phyloP scores from a whole-genome alignment of 2,797 vertebrate species.

The Onychomys arenicola region DNA sequence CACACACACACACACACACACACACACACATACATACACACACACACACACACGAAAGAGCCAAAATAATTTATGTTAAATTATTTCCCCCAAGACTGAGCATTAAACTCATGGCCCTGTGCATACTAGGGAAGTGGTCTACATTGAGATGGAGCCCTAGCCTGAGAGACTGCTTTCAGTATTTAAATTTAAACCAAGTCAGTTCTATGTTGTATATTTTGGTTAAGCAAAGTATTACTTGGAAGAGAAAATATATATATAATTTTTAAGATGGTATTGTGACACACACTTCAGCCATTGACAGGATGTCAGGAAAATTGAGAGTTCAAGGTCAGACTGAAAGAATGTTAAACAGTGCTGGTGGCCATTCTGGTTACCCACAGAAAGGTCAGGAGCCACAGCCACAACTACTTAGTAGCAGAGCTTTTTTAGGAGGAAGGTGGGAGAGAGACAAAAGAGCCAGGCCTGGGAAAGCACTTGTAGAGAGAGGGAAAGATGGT shows the following conservation, averaged over 20 bases:
- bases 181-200: neutral
- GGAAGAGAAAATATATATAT: neutral
- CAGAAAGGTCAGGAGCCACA: too few relatives aligned
- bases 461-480: too few relatives aligned
- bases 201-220: neutral
- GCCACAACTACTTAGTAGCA: too few relatives aligned
- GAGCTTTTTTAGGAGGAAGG: too few relatives aligned
- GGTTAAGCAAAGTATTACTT: neutral
- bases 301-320: neutral
- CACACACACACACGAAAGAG: neutral
- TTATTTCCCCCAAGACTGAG: neutral
- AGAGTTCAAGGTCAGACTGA: too few relatives aligned
- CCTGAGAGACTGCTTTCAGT: neutral
- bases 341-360: too few relatives aligned
- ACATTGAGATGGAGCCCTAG: neutral
- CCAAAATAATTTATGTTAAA: neutral
- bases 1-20: neutral
- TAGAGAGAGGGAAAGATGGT: too few relatives aligned
- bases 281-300: neutral
- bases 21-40: too few relatives aligned
- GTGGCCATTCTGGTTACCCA: too few relatives aligned
- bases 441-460: too few relatives aligned
- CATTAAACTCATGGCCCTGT: neutral
- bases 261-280: neutral
- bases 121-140: neutral